Conservation (phyloP, 2,888 invertebrate species). For the Linyphia triangularis region DNA sequence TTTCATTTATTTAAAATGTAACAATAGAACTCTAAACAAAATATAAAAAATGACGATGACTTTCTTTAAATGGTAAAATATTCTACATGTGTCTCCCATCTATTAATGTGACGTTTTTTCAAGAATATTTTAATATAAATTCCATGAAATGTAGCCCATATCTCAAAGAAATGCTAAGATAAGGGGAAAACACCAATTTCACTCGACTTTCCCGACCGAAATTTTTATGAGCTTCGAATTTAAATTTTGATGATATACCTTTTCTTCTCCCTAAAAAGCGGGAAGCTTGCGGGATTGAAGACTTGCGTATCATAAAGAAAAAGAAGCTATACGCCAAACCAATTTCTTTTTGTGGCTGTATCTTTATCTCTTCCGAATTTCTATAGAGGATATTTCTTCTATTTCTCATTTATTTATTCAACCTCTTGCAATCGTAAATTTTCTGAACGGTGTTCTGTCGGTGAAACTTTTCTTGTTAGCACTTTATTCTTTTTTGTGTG, state of each 20-base stretch:
- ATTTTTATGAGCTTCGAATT: slow-evolving; percentile 36
- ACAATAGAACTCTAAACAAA: background rate
- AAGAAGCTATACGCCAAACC: background rate
- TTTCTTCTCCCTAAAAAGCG: slow-evolving; percentile 51
- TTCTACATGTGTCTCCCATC: background rate
- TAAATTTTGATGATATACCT: slow-evolving; percentile 62
- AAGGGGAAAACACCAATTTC: slow-evolving; percentile 4
- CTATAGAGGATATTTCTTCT: background rate
- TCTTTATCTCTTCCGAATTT: background rate
- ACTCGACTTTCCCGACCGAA: background rate
- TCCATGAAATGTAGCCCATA: background rate
- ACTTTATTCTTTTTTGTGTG: background rate
- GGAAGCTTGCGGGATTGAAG: background rate
- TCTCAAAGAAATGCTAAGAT: background rate
- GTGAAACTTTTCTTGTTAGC: slow-evolving; percentile 1
- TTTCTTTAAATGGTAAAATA: too few relatives aligned
- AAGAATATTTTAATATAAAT: slow-evolving; percentile 27
- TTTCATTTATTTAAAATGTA: background rate
- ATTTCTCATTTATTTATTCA: slow-evolving; percentile 5
- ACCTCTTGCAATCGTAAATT: slow-evolving; percentile 29
- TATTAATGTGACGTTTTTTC: background rate
- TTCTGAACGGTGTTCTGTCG: background rate
- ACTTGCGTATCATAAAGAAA: background rate
- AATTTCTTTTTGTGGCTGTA: background rate
- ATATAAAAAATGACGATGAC: too few relatives aligned